Evolutionary conservation across 2,797 vertebrate species (phyloP), one percentile per base, ranked within the genome.

Genomic region (Pampus argenteus): DNA sequence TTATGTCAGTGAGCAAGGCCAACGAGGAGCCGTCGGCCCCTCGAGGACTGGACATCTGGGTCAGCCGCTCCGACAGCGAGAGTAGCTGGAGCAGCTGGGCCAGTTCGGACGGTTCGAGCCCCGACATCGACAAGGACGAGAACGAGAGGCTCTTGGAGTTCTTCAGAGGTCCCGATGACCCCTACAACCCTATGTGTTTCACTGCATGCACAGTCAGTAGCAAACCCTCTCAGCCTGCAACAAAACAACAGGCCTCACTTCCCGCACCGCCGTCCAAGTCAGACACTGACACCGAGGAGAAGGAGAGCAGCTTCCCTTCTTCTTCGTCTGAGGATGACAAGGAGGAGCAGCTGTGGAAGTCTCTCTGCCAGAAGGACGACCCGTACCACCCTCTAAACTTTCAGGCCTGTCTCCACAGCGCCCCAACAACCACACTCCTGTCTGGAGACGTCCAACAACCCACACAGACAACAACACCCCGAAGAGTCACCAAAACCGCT

Each of bases 361-460:
- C 89, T 11, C 90, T 95, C 13, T 61, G 76, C 48, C 73, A 50
- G 36, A 86, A 70, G 3, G 61, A 92, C 0, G 94, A 95, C 82
- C 94, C 94, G 0, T 95, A 93, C 66, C 94, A 95, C 79, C 95
- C 94, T 0, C 78, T 95, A 22, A 94, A 94, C 84, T 95, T 95
- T 38, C 81, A 87, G 71, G 93, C 92, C 63, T 81, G 83, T 42
- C 82, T 93, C 26, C 85, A 85, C 61, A 92, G 79, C 68, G 58
- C 87, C 38, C 51, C 69, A 3, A 6, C 73, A 9, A 2, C 44
- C n/a, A 2, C 31, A 4, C 61, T 8, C 29, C 38, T 31, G 34
- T 20, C 18, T 22, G 20, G 20, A 5, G 31, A n/a, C n/a, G n/a
- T n/a, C n/a, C n/a, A n/a, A n/a, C n/a, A n/a, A n/a, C n/a, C n/a